Base-by-base conservation (phyloP, 2,888 invertebrate species). In the Phlogophora meticulosa region DNA sequence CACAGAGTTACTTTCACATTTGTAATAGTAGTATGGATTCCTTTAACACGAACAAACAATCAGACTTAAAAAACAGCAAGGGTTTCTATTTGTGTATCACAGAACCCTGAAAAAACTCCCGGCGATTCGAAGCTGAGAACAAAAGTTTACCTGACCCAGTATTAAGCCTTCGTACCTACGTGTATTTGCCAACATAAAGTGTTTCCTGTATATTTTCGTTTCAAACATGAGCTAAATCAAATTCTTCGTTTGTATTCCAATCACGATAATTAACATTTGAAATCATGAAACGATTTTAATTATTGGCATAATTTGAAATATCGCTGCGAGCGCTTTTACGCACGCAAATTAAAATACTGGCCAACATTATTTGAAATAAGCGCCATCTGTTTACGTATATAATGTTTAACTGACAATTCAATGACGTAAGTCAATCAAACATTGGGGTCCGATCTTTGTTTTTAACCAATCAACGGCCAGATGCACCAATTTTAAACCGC, bases 111-210 rank as follows among this genome's bases (percentile, higher is more conserved):
- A 70, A 63, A 62, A 52, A 13, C 81, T 74, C 62, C 62, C 75
- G 60, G 55, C 52, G 17, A 56, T 61, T 52, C 46, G 22, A 43
- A 57, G 20, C 63, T 48, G 45, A 68, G 38, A 82, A 85, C 83
- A 85, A 86, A 87, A 86, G 76, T 86, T 84, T 77, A 86, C 82
- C 87, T 90, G 88, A 87, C 87, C 87, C 83, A 85, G 58, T 73
- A 49, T 20, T 48, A 45, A 59, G 17, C 63, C 56, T 72, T 65
- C 68, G 57, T 13, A 65, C 28, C n/a, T 28, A 28, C 66, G 24
- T 66, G 36, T 76, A 72, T 75, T 81, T 75, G 53, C 52, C 62
- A 68, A 68, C 59, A 70, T 49, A 58, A 77, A 76, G 76, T 80
- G 75, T 76, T 69, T 81, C 61, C 64, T 57, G 51, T 58, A 49